Percentiles rank a stretch among this genome's conserved stretches.
These are phyloP conservation scores for Andricus quercusramuli DNA, from an alignment of 2,888 invertebrate genomes.

Conservation along the genomic window DNA sequence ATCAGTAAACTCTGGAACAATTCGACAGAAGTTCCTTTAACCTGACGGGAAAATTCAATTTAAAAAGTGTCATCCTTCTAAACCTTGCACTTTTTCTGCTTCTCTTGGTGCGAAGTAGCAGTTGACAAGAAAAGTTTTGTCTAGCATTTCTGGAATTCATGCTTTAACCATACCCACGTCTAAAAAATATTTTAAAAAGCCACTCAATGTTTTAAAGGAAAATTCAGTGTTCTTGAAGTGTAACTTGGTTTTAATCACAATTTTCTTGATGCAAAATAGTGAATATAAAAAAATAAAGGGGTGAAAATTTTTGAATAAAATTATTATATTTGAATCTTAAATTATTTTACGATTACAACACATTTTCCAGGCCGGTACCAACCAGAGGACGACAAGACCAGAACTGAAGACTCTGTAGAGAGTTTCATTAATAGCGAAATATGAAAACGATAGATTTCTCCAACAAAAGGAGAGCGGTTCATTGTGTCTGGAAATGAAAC, in stretches of 20 bases:
- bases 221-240: background rate
- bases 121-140: too few species aligned
- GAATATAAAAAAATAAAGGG: too few species aligned
- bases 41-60: too few species aligned
- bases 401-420: background rate
- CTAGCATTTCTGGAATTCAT: too few species aligned
- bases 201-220: too few species aligned
- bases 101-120: too few species aligned
- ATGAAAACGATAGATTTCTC: constrained; percentile 24
- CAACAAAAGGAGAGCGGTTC: constrained; percentile 29
- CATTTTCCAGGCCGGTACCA: background rate
- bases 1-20: background rate
- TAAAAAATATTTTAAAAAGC: too few species aligned
- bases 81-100: too few species aligned
- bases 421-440: constrained; percentile 11
- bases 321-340: background rate
- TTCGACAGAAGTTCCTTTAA: too few species aligned
- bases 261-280: background rate
- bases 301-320: background rate
- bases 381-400: background rate
- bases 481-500: constrained; percentile 26
- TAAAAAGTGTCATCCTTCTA: too few species aligned
- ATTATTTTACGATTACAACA: background rate
- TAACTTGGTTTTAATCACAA: background rate
- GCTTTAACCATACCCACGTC: too few species aligned